Evolutionary conservation across 1,140 invertebrate species (phyloP).

Genomic region (Nasonia vitripennis): DNA sequence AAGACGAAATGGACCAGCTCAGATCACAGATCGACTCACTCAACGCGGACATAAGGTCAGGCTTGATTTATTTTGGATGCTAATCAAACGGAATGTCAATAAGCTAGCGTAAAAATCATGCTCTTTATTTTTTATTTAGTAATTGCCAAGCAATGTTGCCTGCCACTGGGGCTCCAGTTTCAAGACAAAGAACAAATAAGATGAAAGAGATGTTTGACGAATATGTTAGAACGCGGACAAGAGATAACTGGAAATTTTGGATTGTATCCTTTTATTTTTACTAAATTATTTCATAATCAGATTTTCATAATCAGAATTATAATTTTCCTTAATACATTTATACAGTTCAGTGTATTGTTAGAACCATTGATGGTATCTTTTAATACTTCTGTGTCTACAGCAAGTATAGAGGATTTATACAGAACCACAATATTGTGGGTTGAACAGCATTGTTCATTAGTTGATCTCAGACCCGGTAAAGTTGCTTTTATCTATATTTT

Average conservation of each 20-base stretch:
- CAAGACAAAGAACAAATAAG: constrained; percentile 90
- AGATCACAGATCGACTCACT: constrained; percentile 91
- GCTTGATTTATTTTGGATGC: not conserved
- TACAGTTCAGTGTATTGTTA: constrained; percentile 93
- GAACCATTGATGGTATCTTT: constrained; percentile 92
- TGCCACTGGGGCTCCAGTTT: constrained; percentile 95
- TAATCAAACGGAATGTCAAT: not conserved
- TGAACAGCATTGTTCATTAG: constrained; percentile 95
- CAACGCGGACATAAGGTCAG: constrained; percentile 91
- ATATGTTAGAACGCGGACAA: constrained; percentile 90
- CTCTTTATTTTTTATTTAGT: constrained; percentile 72
- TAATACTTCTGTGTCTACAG: constrained; percentile 92
- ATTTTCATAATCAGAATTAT: not conserved
- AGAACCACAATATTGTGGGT: constrained; percentile 94
- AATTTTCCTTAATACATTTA: constrained; percentile 63
- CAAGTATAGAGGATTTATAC: constrained; percentile 93
- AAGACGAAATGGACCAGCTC: constrained; percentile 92
- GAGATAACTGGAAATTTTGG: constrained; percentile 98
- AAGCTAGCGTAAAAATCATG: not conserved
- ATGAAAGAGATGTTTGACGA: constrained; percentile 97
- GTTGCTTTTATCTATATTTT: constrained; percentile 44
- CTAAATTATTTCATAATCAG: not conserved
- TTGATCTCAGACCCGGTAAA: constrained; percentile 91
- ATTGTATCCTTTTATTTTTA: constrained; percentile 86
- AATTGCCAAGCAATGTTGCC: constrained; percentile 96